Evolutionary conservation across 2,888 invertebrate genomes (phyloP), one percentile per base, ranked within the genome.

Genomic region (Agrenia bidenticulata): DNA sequence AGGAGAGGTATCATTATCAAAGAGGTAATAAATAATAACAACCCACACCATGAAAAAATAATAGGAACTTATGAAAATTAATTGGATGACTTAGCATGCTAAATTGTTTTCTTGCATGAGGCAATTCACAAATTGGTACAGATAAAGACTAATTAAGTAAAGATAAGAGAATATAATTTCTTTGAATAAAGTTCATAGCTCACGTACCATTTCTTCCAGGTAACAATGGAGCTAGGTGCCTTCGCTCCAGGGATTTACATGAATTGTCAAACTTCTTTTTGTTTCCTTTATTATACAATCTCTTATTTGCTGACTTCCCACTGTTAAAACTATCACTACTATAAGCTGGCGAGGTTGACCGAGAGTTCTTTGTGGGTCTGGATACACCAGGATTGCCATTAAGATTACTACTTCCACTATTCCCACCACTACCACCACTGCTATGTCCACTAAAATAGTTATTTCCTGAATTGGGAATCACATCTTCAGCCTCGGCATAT

Each of bases 241-340:
- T 63, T 61, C 76, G 64, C 63, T 76, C 76, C 23, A 76, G 63
- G 19, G 73, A 73, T 67, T 76, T 76, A 60, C 74, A 76, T 59
- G 45, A 45, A 67, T 70, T 73, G 37, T 76, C 74, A 67, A 74
- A 74, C 61, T 73, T 74, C 69, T 76, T 76, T 66, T 76, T 76
- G 61, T 70, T 73, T 32, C 67, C 67, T 60, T 73, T 73, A 72
- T 72, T 72, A 61, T 72, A 74, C 49, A 76, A 64, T 54, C 74
- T 63, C 64, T 76, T 76, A 69, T 69, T 74, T 41, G 66, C 69
- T 60, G 78, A 87, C 87, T 78, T 86, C 86, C 76, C 74, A 66
- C 73, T 74, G 67, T 74, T 76, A 65, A 74, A 76, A 66, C 76
- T 76, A 76, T 76, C 76, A 73, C 76, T 76, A 62, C 72, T 72